A percentile compares a stretch with the other conserved stretches of the same genome.
Conservation (phyloP, 1,140 invertebrate species). For the Leptinotarsa texana region DNA sequence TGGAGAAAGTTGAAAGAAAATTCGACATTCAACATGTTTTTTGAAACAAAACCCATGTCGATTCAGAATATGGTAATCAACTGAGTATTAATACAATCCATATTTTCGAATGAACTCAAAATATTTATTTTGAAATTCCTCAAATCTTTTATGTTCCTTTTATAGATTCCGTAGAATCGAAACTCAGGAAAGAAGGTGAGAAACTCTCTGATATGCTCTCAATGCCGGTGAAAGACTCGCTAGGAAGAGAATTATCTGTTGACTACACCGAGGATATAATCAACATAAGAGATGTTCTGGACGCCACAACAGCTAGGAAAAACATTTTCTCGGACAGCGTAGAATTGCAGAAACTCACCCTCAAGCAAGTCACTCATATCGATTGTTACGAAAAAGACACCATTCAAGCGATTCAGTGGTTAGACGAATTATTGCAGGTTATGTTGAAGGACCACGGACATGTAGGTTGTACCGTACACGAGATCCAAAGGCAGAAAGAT, state of each 20-base stretch:
- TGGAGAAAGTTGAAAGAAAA: too few relatives aligned
- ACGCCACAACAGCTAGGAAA: constrained; percentile 65
- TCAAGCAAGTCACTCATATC: constrained; percentile 77
- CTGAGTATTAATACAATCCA: too few relatives aligned
- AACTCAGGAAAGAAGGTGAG: constrained; percentile 76
- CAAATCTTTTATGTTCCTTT: neutral
- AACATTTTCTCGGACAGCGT: constrained; percentile 69
- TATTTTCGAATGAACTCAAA: too few relatives aligned
- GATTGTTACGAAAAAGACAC: constrained; percentile 77
- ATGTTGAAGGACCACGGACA: constrained; percentile 71
- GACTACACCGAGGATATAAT: constrained; percentile 74
- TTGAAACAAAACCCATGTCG: too few relatives aligned
- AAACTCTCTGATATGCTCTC: constrained; percentile 78
- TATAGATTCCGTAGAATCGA: constrained; percentile 66
- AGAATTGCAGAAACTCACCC: constrained; percentile 72
- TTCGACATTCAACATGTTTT: too few relatives aligned
- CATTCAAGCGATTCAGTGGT: constrained; percentile 74
- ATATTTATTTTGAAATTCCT: too few relatives aligned
- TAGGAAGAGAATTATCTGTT: constrained; percentile 72
- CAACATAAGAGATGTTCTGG: constrained; percentile 71
- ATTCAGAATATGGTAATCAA: too few relatives aligned
- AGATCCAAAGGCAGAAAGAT: constrained; percentile 76
- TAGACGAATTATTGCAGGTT: constrained; percentile 73
- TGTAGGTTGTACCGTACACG: constrained; percentile 71
- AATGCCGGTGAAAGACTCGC: constrained; percentile 78